These are phyloP conservation scores for Oscheius sp. DNA, from an alignment of 2,888 invertebrate genomes.

Conservation along the genomic window DNA sequence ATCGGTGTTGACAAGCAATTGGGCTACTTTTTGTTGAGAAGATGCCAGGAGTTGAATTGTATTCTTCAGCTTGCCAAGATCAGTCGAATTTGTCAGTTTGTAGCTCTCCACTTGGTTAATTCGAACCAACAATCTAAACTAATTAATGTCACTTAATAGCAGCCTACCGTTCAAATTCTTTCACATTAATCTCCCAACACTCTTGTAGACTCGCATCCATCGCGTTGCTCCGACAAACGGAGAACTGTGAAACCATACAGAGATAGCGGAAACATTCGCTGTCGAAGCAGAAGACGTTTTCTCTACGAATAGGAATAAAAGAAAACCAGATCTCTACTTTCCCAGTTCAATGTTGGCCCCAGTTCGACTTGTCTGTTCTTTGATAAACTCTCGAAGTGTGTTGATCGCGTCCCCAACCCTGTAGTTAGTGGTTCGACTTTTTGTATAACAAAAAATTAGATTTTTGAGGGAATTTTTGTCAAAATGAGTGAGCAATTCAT, in stretches of 20 bases:
- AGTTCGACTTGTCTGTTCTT: not conserved
- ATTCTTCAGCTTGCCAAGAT: not conserved
- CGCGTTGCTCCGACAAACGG: not conserved
- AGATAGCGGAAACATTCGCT: constrained; percentile 21
- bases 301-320: too few relatives aligned
- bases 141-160: too few relatives aligned
- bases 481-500: constrained; percentile 51
- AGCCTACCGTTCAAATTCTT: not conserved
- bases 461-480: constrained; percentile 50
- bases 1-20: not conserved
- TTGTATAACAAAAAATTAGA: constrained; percentile 57
- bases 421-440: constrained; percentile 20
- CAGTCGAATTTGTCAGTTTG: not conserved
- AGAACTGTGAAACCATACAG: not conserved
- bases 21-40: not conserved
- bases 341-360: not conserved
- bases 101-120: not conserved
- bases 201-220: not conserved
- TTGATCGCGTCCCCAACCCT: not conserved
- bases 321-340: not conserved
- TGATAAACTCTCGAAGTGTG: not conserved
- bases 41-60: not conserved
- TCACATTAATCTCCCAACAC: not conserved
- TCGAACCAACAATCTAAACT: not conserved
- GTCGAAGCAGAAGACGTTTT: constrained; percentile 1